A percentile compares a stretch with the other conserved stretches of the same genome.
These are phyloP conservation scores for Seriola aureovittata DNA, from an alignment of 2,113 vertebrate species.

Conservation along the genomic window DNA sequence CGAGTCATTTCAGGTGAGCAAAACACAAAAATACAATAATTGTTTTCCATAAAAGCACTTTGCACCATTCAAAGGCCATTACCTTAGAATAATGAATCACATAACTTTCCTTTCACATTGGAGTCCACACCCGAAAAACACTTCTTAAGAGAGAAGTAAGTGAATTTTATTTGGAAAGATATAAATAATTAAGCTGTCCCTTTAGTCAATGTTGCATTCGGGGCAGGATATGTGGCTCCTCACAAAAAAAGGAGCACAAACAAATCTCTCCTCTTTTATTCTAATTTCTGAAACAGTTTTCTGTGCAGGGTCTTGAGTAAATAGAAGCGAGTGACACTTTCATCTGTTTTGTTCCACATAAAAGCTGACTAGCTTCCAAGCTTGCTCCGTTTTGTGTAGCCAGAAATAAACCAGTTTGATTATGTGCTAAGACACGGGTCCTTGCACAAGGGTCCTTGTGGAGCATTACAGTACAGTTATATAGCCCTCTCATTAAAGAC, in stretches of 20 bases:
- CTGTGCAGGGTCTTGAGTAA: background rate
- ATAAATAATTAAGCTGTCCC: constrained; percentile 61
- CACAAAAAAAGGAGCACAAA: constrained; percentile 3
- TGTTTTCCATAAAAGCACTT: constrained; percentile 58
- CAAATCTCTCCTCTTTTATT: constrained; percentile 1
- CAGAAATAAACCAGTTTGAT: constrained; percentile 28
- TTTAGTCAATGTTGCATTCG: constrained; percentile 26
- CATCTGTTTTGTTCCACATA: constrained; percentile 31
- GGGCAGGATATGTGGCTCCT: background rate
- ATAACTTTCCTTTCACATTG: constrained; percentile 53
- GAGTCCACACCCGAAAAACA: constrained; percentile 47
- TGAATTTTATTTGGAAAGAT: constrained; percentile 54
- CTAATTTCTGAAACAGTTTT: constrained; percentile 20
- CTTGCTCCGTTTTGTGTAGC: constrained; percentile 26
- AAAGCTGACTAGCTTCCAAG: constrained; percentile 27
- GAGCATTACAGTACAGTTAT: constrained; percentile 15
- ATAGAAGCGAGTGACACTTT: constrained; percentile 14
- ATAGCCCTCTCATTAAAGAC: background rate
- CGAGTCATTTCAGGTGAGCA: constrained; percentile 55
- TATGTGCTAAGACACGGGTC: background rate
- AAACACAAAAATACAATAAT: constrained; percentile 45
- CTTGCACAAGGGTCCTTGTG: background rate
- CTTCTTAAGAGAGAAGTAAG: constrained; percentile 38
- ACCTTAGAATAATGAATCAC: constrained; percentile 55
- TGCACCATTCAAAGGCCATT: constrained; percentile 51